phyloP scores from a whole-genome alignment of 2,797 vertebrate genomes.

The Sternarchorhynchus goeldii region DNA sequence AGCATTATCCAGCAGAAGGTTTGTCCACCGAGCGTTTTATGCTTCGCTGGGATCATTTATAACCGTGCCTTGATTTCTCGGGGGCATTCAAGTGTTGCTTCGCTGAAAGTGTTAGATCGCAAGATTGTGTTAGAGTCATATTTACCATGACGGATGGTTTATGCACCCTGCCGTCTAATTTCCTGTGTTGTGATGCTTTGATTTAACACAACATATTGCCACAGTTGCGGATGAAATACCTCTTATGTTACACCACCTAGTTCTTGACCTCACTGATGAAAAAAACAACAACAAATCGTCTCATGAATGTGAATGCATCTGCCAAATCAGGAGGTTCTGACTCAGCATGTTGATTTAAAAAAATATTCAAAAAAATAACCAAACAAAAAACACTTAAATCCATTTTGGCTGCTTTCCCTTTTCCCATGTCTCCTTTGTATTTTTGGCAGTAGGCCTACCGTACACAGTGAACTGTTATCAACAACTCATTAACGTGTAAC shows the following conservation, averaged over 20 bases:
- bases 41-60: slow-evolving; percentile 8
- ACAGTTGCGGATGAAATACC: slow-evolving; percentile 22
- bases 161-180: slow-evolving; percentile 11
- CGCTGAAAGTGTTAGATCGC: neutral
- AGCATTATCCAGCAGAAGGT: slow-evolving; percentile 13
- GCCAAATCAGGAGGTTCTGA: slow-evolving; percentile 7
- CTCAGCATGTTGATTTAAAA: slow-evolving; percentile 3
- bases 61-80: slow-evolving; percentile 27
- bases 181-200: slow-evolving; percentile 11
- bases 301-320: neutral
- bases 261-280: slow-evolving; percentile 6
- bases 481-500: slow-evolving; percentile 69
- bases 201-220: slow-evolving; percentile 25
- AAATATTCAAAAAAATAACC: too few relatives aligned
- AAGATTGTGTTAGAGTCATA: slow-evolving; percentile 19
- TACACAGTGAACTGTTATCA: slow-evolving; percentile 61
- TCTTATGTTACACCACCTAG: slow-evolving; percentile 25
- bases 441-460: slow-evolving; percentile 52
- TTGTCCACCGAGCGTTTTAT: slow-evolving; percentile 8
- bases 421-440: slow-evolving; percentile 47
- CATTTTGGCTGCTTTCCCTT: slow-evolving; percentile 42
- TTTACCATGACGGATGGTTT: slow-evolving; percentile 39
- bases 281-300: neutral
- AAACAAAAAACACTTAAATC: neutral
- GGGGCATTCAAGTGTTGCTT: slow-evolving; percentile 1